Conservation (phyloP, 2,113 vertebrate species). For the Cynoglossus semilaevis region DNA sequence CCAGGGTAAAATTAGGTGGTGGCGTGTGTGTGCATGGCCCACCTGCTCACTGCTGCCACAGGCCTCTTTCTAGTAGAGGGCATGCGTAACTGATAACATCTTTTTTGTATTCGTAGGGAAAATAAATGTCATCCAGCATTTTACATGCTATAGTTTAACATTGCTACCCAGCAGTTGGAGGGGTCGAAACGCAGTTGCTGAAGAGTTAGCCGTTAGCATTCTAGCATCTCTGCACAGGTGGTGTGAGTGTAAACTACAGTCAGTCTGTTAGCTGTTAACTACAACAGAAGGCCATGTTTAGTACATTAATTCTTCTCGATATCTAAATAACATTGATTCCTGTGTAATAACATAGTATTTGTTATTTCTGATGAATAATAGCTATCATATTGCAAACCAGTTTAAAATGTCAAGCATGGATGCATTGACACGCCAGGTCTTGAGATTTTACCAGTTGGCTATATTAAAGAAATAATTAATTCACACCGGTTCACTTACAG, state of each 20-base stretch:
- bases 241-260: conserved; percentile 44
- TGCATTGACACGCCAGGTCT: conserved; percentile 19
- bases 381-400: conserved; percentile 52
- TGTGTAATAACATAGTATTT: background rate
- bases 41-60: conserved; percentile 58
- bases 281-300: conserved; percentile 46
- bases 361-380: conserved; percentile 29
- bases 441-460: conserved; percentile 2
- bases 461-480: background rate
- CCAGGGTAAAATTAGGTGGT: conserved; percentile 22
- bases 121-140: background rate
- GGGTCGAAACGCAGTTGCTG: background rate
- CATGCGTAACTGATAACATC: conserved; percentile 7
- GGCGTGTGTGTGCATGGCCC: conserved; percentile 67
- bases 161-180: background rate
- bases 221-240: conserved; percentile 55
- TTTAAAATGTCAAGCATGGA: conserved; percentile 26
- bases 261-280: conserved; percentile 44
- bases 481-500: background rate
- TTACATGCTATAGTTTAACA: background rate
- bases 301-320: too few species aligned
- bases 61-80: conserved; percentile 61
- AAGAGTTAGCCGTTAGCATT: conserved; percentile 35
- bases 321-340: background rate
- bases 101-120: background rate